Evolutionary conservation across 2,888 invertebrate species (phyloP).

Genomic region (Rhingia rostrata): DNA sequence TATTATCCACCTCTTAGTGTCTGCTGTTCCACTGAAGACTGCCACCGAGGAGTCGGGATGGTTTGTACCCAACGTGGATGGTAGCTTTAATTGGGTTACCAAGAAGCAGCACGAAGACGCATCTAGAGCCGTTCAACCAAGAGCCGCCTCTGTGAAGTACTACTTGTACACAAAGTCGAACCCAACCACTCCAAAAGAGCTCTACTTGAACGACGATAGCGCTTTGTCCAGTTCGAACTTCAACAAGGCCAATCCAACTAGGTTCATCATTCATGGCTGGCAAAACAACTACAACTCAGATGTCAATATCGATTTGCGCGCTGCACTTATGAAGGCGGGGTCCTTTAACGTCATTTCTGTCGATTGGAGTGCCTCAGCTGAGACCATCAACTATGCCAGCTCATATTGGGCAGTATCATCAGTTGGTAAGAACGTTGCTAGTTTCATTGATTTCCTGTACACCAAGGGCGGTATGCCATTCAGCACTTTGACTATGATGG

Average conservation of each 20-base stretch:
- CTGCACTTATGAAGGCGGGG: slow-evolving; percentile 83
- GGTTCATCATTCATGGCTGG: slow-evolving; percentile 84
- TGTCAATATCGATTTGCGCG: slow-evolving; percentile 77
- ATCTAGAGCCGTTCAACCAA: neutral
- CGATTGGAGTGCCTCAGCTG: slow-evolving; percentile 84
- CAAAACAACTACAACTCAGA: slow-evolving; percentile 83
- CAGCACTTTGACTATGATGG: slow-evolving; percentile 83
- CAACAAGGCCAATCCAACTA: slow-evolving; percentile 74
- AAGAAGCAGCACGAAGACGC: slow-evolving; percentile 31
- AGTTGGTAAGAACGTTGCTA: slow-evolving; percentile 76
- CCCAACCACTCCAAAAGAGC: slow-evolving; percentile 56
- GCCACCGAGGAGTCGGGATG: slow-evolving; percentile 20
- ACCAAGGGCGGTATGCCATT: slow-evolving; percentile 82
- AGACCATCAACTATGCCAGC: slow-evolving; percentile 84
- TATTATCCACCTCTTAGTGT: too few species aligned
- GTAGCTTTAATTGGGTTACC: slow-evolving; percentile 47
- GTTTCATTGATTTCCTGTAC: slow-evolving; percentile 81
- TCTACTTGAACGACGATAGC: slow-evolving; percentile 62
- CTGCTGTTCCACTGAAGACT: too few species aligned
- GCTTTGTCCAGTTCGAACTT: slow-evolving; percentile 74
- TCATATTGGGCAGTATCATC: slow-evolving; percentile 82
- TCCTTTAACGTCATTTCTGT: slow-evolving; percentile 85
- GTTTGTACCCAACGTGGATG: slow-evolving; percentile 49
- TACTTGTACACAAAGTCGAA: slow-evolving; percentile 79
- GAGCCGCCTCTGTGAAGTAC: slow-evolving; percentile 39